Evolutionary conservation across 64 coral and sea anemone genomes (phyloP).

Genomic region (Stichodactyla helianthus): DNA sequence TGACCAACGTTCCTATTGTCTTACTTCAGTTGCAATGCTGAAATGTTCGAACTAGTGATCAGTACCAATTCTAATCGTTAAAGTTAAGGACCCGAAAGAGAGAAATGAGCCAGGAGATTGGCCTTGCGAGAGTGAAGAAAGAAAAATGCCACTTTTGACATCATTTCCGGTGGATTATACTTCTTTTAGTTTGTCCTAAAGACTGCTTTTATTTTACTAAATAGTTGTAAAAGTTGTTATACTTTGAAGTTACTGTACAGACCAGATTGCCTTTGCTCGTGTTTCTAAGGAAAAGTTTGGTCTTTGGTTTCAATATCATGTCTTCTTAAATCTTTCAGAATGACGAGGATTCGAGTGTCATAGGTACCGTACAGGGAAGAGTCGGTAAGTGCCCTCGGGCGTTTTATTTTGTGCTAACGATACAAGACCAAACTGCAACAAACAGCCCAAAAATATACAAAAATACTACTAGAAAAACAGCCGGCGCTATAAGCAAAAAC

Average conservation of each 20-base stretch:
- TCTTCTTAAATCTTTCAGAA: conserved; percentile 45
- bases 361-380: conserved; percentile 48
- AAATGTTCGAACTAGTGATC: background rate
- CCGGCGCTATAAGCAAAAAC: too few relatives aligned
- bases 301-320: background rate
- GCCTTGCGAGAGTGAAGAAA: background rate
- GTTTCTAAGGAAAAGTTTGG: too few relatives aligned
- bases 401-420: too few relatives aligned
- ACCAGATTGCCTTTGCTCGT: too few relatives aligned
- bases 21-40: background rate
- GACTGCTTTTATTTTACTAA: background rate
- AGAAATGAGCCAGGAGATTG: background rate
- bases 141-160: background rate
- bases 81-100: background rate
- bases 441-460: too few relatives aligned
- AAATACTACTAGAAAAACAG: too few relatives aligned
- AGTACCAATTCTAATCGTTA: background rate
- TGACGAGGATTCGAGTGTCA: conserved; percentile 62
- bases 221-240: too few relatives aligned
- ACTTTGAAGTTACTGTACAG: background rate
- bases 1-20: background rate
- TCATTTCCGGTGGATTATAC: conserved; percentile 1
- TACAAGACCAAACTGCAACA: too few relatives aligned
- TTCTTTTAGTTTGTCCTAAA: background rate
- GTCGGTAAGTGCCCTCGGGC: background rate